A percentile compares a stretch with the other conserved stretches of the same genome.
These are phyloP conservation scores for Sebastes variabilis DNA, from an alignment of 2,797 vertebrate species.

Conservation along the genomic window DNA sequence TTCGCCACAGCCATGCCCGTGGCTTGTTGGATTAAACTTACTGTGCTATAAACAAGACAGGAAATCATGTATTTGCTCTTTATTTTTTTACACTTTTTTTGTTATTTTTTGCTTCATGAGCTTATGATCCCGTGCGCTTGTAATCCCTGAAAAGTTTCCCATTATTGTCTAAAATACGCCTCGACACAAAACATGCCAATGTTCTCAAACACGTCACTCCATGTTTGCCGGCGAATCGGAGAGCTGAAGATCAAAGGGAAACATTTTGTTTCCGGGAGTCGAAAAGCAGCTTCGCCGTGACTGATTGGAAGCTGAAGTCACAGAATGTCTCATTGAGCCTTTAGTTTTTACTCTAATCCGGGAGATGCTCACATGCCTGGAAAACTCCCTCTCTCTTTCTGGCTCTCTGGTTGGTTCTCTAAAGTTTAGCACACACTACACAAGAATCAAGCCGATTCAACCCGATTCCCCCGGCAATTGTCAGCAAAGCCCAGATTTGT, in stretches of 20 bases:
- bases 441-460: no score
- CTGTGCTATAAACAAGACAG: slow-evolving; percentile 30
- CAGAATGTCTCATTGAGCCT: slow-evolving; percentile 9
- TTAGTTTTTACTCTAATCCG: neutral
- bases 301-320: slow-evolving; percentile 2
- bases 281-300: neutral
- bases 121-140: neutral
- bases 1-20: slow-evolving; percentile 27
- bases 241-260: neutral
- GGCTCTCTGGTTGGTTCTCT: neutral
- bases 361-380: neutral
- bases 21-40: slow-evolving; percentile 53
- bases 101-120: neutral
- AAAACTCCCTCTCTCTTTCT: neutral
- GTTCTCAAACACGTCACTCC: slow-evolving; percentile 1
- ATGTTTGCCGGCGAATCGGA: neutral
- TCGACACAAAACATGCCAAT: neutral
- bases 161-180: neutral
- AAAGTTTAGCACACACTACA: no score
- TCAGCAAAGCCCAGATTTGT: rapidly evolving
- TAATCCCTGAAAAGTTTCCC: slow-evolving; percentile 15
- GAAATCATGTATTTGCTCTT: slow-evolving; percentile 14
- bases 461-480: no score
- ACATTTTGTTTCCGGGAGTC: neutral
- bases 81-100: slow-evolving; percentile 1